Conservation (phyloP, 2,797 vertebrate genomes). For the Mus caroli region DNA sequence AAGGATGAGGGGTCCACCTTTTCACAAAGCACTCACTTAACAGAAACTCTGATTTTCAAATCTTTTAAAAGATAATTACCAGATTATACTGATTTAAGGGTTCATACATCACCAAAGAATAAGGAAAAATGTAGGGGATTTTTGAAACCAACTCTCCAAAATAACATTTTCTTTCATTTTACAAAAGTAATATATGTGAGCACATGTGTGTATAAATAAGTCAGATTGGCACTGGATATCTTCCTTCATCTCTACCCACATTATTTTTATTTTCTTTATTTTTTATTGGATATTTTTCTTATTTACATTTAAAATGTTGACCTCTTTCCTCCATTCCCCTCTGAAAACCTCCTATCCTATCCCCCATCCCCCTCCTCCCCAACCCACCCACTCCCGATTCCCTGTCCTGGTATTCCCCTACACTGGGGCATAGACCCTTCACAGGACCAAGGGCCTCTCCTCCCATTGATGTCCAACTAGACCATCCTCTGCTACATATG, state of each 20-base stretch:
- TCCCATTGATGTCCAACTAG: too few species aligned
- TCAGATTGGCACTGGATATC: neutral
- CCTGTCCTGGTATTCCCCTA: too few species aligned
- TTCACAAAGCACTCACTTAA: neutral
- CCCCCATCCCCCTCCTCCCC: too few species aligned
- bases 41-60: neutral
- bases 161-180: neutral
- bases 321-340: too few species aligned
- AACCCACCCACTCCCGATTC: too few species aligned
- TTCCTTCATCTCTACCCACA: neutral
- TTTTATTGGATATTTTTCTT: too few species aligned
- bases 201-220: neutral
- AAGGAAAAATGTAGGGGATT: neutral
- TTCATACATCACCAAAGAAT: neutral
- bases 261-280: neutral
- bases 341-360: too few species aligned
- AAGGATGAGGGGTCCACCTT: too few species aligned
- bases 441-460: too few species aligned
- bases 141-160: conserved; percentile 36
- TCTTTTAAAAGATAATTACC: neutral
- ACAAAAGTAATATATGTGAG: neutral
- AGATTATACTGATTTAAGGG: neutral
- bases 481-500: too few species aligned
- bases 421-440: too few species aligned
- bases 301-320: too few species aligned